Conservation (phyloP, 1,140 invertebrate species). For the Spodoptera frugiperda region DNA sequence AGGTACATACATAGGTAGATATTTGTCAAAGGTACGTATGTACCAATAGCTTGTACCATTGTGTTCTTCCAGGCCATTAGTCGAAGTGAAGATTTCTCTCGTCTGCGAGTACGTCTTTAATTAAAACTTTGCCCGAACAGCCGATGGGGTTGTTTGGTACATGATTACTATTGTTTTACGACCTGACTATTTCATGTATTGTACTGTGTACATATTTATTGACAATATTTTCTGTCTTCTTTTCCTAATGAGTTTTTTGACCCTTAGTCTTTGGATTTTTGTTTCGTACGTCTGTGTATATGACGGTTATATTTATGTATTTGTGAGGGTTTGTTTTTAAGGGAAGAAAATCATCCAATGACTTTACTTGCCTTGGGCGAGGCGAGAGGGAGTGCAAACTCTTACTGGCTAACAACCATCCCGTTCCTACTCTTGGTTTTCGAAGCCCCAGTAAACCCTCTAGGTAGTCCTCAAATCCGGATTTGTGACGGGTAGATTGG, state of each 20-base stretch:
- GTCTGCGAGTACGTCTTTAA: constrained; percentile 63
- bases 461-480: no score
- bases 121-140: constrained; percentile 69
- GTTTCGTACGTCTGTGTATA: background rate
- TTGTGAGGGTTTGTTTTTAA: no score
- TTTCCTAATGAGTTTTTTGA: constrained; percentile 19
- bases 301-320: background rate
- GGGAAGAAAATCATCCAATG: no score
- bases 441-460: no score
- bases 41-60: background rate
- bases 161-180: constrained; percentile 37
- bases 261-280: background rate
- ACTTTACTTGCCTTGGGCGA: no score
- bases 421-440: no score
- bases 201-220: constrained; percentile 38
- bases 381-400: no score
- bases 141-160: constrained; percentile 9
- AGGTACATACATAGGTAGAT: no score
- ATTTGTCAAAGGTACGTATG: constrained; percentile 2
- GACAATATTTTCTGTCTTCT: constrained; percentile 15
- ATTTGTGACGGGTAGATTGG: no score
- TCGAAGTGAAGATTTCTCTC: constrained; percentile 53
- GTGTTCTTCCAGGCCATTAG: constrained; percentile 47
- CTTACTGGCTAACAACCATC: no score
- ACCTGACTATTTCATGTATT: constrained; percentile 22